Evolutionary conservation across 1,140 invertebrate species (phyloP).

Genomic region (Diorhabda elongata): DNA sequence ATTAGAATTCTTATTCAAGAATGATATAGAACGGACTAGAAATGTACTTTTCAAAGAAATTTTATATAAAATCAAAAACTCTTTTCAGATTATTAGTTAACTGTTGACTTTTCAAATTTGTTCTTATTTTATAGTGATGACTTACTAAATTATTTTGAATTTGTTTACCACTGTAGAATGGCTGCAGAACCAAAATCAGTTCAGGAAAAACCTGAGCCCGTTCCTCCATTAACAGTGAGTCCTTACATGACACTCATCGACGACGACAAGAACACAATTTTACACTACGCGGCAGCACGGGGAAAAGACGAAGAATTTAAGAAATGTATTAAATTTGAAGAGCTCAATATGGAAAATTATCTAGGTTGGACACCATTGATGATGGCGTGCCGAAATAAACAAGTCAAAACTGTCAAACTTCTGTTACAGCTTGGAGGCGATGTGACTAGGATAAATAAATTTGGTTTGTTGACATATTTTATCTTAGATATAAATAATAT

Average conservation of each 20-base stretch:
- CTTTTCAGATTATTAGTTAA: too few relatives aligned
- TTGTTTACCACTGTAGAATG: too few relatives aligned
- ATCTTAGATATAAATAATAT: too few relatives aligned
- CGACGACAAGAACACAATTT: slow-evolving; percentile 38
- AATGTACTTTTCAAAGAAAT: too few relatives aligned
- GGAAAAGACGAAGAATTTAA: slow-evolving; percentile 28
- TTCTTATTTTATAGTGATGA: too few relatives aligned
- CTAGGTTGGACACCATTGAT: slow-evolving; percentile 54
- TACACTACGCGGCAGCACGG: slow-evolving; percentile 35
- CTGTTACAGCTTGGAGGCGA: slow-evolving; percentile 47
- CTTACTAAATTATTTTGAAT: too few relatives aligned
- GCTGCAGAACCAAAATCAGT: too few relatives aligned
- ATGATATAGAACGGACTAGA: too few relatives aligned
- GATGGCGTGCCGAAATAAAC: slow-evolving; percentile 51
- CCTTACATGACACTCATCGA: slow-evolving; percentile 24
- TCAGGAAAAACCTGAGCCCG: neutral
- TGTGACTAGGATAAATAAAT: slow-evolving; percentile 47
- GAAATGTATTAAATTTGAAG: slow-evolving; percentile 8
- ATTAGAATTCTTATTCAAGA: too few relatives aligned
- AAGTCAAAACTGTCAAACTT: slow-evolving; percentile 46
- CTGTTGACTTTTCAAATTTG: too few relatives aligned
- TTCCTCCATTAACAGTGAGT: neutral
- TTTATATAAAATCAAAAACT: too few relatives aligned
- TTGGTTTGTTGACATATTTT: slow-evolving; percentile 42
- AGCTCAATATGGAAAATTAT: slow-evolving; percentile 44